Evolutionary conservation across 2,113 vertebrate genomes (phyloP).

Genomic region (Gracilinanus agilis): DNA sequence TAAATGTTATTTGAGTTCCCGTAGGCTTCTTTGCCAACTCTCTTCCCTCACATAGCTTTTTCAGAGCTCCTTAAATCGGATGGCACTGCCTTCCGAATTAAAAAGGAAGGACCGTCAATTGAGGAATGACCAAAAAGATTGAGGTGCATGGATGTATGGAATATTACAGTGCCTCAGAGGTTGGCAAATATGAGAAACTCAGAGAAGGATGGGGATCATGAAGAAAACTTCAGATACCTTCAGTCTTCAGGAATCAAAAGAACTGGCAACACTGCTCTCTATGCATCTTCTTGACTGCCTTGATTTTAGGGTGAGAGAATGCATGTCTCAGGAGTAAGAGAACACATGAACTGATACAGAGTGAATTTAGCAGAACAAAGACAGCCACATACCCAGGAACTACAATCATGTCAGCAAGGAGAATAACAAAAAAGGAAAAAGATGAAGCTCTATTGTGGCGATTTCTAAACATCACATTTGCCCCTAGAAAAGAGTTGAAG

Average conservation of each 20-base stretch:
- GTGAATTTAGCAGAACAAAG: neutral
- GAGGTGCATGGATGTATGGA: no score
- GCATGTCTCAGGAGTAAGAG: neutral
- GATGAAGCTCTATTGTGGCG: neutral
- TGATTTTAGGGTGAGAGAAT: neutral
- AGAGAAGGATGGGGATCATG: neutral
- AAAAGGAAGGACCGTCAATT: neutral
- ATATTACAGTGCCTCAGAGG: neutral
- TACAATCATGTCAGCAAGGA: neutral
- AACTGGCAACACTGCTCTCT: neutral
- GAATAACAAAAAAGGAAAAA: neutral
- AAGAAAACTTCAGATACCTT: neutral
- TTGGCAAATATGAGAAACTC: neutral
- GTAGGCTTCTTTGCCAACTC: neutral
- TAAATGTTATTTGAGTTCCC: neutral
- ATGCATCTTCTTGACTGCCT: neutral
- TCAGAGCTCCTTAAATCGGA: neutral
- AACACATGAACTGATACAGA: neutral
- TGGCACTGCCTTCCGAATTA: neutral
- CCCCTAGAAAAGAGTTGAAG: neutral
- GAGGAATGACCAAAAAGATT: no score
- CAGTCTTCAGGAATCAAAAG: neutral
- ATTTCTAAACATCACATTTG: neutral
- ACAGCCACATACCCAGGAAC: neutral
- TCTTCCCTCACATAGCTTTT: neutral